Evolutionary conservation across 2,113 vertebrate species (phyloP), one percentile per base, ranked within the genome.

Genomic region (Pholis gunnellus): DNA sequence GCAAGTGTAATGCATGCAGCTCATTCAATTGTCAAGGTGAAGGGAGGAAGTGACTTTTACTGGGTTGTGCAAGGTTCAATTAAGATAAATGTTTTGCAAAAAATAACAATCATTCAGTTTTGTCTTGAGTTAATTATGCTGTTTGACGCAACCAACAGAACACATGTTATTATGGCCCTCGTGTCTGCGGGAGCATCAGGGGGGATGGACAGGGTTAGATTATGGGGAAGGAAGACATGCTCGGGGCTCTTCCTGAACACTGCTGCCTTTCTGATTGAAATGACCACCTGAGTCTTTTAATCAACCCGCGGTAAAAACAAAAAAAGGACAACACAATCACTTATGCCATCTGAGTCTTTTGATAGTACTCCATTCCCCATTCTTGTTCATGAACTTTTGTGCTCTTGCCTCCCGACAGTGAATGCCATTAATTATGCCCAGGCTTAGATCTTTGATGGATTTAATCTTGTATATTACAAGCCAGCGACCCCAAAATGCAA

Each of bases 381-480:
- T 89, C 89, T 85, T 80, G 70, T 60, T 87, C 72, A 68, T 91
- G 87, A 93, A 83, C 91, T 91, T 90, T 93, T 48, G 75, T 88
- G 81, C 63, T 88, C 78, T 60, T 31, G 54, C 86, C 76, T 87
- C 89, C 59, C 85, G 89, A 92, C 87, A 75, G 78, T 38, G 60
- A 83, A 81, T 82, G 38, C 89, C 84, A 93, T 96, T 95, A 95
- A 95, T 95, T 96, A 94, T 83, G 83, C 77, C 72, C 85, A 27
- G 61, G 79, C 89, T 90, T 76, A 93, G 92, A 94, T 94, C 91
- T 93, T 84, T 95, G 94, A 94, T 94, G 94, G 94, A 94, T 96
- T 95, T 95, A 95, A 95, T 96, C 94, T 95, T 88, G 93, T 91
- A 94, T 94, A 94, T 95, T 95, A 95, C 88, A 86, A 93, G 87